Evolutionary conservation across 2,888 invertebrate genomes (phyloP).

Genomic region (Timandra comae): DNA sequence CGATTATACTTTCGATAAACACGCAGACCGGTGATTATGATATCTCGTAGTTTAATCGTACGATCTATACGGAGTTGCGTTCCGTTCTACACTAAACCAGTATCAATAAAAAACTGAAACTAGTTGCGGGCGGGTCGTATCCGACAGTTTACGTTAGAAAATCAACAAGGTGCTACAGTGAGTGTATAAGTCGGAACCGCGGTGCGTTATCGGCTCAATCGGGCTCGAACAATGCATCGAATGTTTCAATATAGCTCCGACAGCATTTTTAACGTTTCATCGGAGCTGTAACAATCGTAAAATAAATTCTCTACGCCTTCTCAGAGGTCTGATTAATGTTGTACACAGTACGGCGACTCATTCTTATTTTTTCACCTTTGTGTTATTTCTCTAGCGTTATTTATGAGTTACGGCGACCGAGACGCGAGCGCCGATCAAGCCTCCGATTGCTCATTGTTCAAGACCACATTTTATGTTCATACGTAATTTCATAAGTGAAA

Average conservation of each 20-base stretch:
- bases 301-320: constrained; percentile 76
- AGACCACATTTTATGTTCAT: constrained; percentile 3
- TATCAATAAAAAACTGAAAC: constrained; percentile 72
- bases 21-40: constrained; percentile 75
- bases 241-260: constrained; percentile 73
- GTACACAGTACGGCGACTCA: constrained; percentile 63
- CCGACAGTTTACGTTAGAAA: constrained; percentile 70
- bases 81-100: constrained; percentile 72
- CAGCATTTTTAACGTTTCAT: constrained; percentile 76
- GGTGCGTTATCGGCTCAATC: constrained; percentile 71
- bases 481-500: constrained; percentile 4
- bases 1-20: constrained; percentile 74
- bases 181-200: constrained; percentile 50
- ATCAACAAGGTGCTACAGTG: constrained; percentile 67
- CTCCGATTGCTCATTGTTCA: constrained; percentile 31
- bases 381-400: constrained; percentile 65
- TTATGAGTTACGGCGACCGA: constrained; percentile 52
- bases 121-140: constrained; percentile 61
- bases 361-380: constrained; percentile 62
- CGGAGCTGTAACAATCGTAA: constrained; percentile 74
- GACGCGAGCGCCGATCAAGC: constrained; percentile 30
- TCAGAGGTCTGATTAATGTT: constrained; percentile 74
- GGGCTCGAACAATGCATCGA: constrained; percentile 67
- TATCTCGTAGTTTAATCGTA: constrained; percentile 71
- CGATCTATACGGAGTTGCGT: constrained; percentile 69